Percentiles rank a stretch among this genome's conserved stretches.
phyloP scores from a whole-genome alignment of 1,140 invertebrate species.

The Apolygus lucorum region DNA sequence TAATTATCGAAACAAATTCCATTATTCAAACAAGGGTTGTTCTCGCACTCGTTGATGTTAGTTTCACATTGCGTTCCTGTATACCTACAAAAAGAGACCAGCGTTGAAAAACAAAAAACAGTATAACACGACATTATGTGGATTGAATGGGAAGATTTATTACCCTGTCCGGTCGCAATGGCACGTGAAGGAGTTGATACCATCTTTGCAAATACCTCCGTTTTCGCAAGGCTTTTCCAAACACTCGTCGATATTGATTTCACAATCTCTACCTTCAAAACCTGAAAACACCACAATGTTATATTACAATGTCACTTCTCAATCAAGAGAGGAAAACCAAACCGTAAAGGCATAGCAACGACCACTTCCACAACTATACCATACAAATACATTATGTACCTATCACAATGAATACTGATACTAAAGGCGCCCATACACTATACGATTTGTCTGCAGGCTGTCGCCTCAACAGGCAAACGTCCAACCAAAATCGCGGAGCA shows the following conservation, averaged over 20 bases:
- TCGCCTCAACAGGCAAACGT: no score
- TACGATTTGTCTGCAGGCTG: no score
- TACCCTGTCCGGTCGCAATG: slow-evolving; percentile 55
- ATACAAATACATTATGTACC: no score
- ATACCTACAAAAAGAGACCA: slow-evolving; percentile 49
- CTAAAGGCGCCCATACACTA: no score
- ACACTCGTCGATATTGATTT: slow-evolving; percentile 62
- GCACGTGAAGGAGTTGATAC: slow-evolving; percentile 69
- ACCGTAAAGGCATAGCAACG: no score
- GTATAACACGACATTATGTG: neutral
- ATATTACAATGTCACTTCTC: no score
- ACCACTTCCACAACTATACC: no score
- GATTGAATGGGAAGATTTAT: neutral
- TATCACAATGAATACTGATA: no score
- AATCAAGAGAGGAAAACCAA: no score
- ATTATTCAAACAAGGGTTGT: slow-evolving; percentile 63
- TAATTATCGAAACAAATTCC: slow-evolving; percentile 71
- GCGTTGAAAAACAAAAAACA: slow-evolving; percentile 9
- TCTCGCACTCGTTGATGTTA: slow-evolving; percentile 75
- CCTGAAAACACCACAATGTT: slow-evolving; percentile 37
- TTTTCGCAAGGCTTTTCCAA: slow-evolving; percentile 67
- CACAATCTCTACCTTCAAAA: slow-evolving; percentile 56
- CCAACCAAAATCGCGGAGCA: no score
- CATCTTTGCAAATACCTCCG: slow-evolving; percentile 70
- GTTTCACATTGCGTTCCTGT: slow-evolving; percentile 66